Evolutionary conservation across 2,888 invertebrate species (phyloP).

Genomic region (Willowsia nigromaculata): DNA sequence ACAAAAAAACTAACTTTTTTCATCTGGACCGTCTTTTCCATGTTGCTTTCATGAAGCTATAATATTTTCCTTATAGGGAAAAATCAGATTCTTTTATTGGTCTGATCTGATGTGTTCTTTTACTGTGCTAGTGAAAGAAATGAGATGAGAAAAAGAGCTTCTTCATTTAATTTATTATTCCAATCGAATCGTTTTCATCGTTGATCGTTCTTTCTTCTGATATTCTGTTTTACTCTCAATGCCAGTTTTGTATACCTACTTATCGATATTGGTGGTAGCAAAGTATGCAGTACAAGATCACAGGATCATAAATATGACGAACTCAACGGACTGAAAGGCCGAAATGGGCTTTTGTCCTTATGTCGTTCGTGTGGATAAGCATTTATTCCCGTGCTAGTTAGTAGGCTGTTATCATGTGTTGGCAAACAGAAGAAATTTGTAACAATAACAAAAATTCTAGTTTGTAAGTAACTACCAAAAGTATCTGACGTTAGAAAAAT

Average conservation of each 20-base stretch:
- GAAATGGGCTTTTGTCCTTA: conserved; percentile 6
- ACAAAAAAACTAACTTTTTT: neutral
- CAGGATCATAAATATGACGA: conserved; percentile 48
- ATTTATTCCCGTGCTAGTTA: neutral
- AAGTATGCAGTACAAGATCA: neutral
- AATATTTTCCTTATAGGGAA: neutral
- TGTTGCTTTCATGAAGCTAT: neutral
- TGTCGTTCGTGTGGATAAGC: too few relatives aligned
- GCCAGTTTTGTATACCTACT: neutral
- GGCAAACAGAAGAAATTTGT: neutral
- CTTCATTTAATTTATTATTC: conserved; percentile 63
- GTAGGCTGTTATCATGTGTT: neutral
- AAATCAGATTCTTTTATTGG: neutral
- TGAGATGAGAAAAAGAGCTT: conserved; percentile 31
- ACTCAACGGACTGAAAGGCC: conserved; percentile 2
- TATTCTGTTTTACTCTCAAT: neutral
- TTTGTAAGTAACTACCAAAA: neutral
- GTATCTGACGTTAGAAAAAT: neutral
- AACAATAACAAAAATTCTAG: neutral
- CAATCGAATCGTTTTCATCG: conserved; percentile 50
- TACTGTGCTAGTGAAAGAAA: neutral
- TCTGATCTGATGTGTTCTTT: neutral
- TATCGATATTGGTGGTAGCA: neutral
- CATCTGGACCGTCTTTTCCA: neutral
- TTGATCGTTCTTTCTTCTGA: neutral